Evolutionary conservation across 2,797 vertebrate species (phyloP).

Genomic region (Pangasius djambal): DNA sequence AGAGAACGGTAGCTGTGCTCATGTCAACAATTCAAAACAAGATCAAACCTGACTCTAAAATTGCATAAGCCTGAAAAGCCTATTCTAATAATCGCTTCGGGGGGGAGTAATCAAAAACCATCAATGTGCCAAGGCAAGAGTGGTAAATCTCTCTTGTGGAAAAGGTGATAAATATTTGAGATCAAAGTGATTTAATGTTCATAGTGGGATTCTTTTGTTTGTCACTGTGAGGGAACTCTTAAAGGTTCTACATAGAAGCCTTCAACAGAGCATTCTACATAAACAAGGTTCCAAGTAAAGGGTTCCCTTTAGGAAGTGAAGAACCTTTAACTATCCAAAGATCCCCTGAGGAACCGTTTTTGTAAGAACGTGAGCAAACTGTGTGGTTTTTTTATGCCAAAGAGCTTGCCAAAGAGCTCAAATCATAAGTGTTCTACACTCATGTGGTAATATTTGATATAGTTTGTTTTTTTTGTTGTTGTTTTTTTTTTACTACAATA

Average conservation of each 20-base stretch:
- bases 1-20: not conserved
- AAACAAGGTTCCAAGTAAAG: not conserved
- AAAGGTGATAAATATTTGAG: too few species aligned
- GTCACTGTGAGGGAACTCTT: not conserved
- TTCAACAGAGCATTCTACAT: not conserved
- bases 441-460: not conserved
- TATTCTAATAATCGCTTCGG: not conserved
- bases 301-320: not conserved
- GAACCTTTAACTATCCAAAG: not conserved
- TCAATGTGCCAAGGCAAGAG: not conserved
- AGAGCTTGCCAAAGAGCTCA: not conserved
- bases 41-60: constrained; percentile 22
- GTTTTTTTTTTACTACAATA: not conserved
- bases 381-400: not conserved
- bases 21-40: constrained; percentile 17
- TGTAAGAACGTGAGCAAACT: not conserved
- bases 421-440: not conserved
- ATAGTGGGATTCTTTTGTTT: not conserved
- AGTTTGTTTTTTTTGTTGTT: not conserved
- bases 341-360: not conserved
- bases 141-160: not conserved
- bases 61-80: not conserved
- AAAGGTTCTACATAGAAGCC: not conserved
- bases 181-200: not conserved
- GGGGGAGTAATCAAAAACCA: constrained; percentile 7